These are phyloP conservation scores for Siniperca chuatsi DNA, from an alignment of 2,113 vertebrate species.

Conservation along the genomic window DNA sequence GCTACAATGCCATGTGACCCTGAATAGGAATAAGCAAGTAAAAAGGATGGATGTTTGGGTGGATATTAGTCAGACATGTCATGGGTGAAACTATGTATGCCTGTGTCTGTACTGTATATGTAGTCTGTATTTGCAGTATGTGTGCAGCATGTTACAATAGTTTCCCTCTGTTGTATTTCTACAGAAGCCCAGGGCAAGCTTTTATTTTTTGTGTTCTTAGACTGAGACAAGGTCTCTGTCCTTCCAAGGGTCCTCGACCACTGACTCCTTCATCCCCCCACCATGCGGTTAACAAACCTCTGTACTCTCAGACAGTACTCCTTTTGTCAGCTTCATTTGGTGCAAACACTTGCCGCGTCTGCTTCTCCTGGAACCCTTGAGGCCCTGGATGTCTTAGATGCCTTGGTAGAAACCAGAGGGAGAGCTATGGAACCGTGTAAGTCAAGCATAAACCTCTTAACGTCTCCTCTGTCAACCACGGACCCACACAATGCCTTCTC, in stretches of 20 bases:
- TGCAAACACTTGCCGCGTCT: constrained; percentile 68
- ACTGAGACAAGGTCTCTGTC: constrained; percentile 46
- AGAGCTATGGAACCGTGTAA: constrained; percentile 70
- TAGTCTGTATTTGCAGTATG: neutral
- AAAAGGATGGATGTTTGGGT: constrained; percentile 1
- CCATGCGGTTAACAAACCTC: constrained; percentile 61
- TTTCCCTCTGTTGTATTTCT: neutral
- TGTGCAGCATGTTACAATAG: constrained; percentile 13
- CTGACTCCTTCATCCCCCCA: constrained; percentile 46
- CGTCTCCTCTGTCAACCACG: constrained; percentile 68
- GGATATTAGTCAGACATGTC: neutral
- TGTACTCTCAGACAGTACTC: constrained; percentile 56
- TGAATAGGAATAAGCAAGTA: neutral
- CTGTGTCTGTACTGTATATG: neutral
- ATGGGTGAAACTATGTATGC: neutral
- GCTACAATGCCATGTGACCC: neutral
- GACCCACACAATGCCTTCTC: constrained; percentile 69
- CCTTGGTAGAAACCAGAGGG: constrained; percentile 68
- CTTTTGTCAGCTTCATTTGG: constrained; percentile 64
- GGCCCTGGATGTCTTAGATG: constrained; percentile 69
- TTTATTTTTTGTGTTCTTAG: constrained; percentile 33
- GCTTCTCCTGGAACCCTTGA: constrained; percentile 58
- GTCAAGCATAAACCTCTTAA: constrained; percentile 74
- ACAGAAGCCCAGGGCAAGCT: constrained; percentile 7
- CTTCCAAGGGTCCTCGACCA: constrained; percentile 42